These are phyloP conservation scores for Perca flavescens DNA, from an alignment of 2,113 vertebrate species.

Conservation along the genomic window DNA sequence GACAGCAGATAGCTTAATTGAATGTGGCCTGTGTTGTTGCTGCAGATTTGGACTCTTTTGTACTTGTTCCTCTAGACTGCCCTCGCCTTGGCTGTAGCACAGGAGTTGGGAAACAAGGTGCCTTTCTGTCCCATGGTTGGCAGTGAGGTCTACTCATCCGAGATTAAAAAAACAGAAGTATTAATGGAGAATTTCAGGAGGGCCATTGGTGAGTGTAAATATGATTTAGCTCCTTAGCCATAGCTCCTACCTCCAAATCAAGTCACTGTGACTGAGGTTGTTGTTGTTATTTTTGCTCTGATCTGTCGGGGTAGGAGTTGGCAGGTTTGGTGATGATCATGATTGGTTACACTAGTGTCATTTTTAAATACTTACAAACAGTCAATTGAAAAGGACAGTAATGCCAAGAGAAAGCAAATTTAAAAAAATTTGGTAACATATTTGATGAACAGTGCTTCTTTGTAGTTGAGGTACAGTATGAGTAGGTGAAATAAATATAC, in stretches of 20 bases:
- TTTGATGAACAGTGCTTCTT: too few relatives aligned
- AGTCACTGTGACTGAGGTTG: neutral
- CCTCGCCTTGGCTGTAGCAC: conserved; percentile 94
- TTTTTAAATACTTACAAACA: neutral
- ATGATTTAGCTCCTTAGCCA: neutral
- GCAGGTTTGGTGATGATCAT: neutral
- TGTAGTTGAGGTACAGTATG: too few relatives aligned
- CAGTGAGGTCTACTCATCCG: conserved; percentile 97
- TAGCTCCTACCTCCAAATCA: neutral
- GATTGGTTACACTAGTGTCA: neutral
- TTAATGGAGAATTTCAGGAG: conserved; percentile 99
- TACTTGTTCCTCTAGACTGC: conserved; percentile 87
- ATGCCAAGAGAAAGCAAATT: neutral
- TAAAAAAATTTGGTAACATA: neutral
- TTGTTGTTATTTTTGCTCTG: neutral
- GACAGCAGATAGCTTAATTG: neutral
- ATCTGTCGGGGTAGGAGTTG: neutral
- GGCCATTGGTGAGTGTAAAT: conserved; percentile 91
- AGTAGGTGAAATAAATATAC: too few relatives aligned
- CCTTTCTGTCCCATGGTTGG: conserved; percentile 99
- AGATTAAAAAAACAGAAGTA: conserved; percentile 99
- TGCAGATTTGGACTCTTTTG: neutral
- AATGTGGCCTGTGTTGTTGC: neutral
- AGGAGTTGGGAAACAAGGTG: conserved; percentile 97
- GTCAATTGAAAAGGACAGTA: too few relatives aligned